Percentiles rank a stretch among this genome's conserved stretches.
These are phyloP conservation scores for Coryphaenoides rupestris DNA, from an alignment of 2,113 vertebrate genomes.

Conservation along the genomic window DNA sequence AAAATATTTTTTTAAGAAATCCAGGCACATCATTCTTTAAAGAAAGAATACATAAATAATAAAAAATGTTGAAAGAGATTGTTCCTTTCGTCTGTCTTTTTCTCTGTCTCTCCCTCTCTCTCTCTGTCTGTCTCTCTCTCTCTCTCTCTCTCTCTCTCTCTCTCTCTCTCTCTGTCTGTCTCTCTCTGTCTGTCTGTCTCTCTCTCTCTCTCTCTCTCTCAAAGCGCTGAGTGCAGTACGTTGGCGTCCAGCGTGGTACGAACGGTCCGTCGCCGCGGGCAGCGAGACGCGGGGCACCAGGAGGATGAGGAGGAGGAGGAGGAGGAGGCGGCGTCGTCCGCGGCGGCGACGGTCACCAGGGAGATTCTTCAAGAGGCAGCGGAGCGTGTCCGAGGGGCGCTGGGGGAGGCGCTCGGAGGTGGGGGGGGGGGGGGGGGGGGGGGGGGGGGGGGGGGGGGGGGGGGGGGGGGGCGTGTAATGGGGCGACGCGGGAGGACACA, in stretches of 20 bases:
- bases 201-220: conserved; percentile 43
- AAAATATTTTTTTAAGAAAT: no score
- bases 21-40: no score
- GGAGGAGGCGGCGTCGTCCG: conserved; percentile 69
- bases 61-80: no score
- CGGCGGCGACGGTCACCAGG: conserved; percentile 78
- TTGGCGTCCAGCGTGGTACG: conserved; percentile 84
- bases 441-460: conserved; percentile 87
- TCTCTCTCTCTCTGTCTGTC: conserved; percentile 18
- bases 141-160: conserved; percentile 14
- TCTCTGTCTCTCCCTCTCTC: not conserved
- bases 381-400: conserved; percentile 83
- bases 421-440: conserved; percentile 74
- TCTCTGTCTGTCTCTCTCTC: conserved; percentile 14
- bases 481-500: conserved; percentile 79
- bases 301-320: no score
- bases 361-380: conserved; percentile 91
- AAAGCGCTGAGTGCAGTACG: conserved; percentile 76
- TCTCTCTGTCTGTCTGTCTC: conserved; percentile 32
- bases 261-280: conserved; percentile 82
- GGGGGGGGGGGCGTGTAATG: conserved; percentile 82
- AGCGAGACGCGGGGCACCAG: conserved; percentile 56
- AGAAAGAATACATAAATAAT: no score
- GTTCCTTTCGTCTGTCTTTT: not conserved
- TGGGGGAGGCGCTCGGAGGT: conserved; percentile 93